These are phyloP conservation scores for Phoxinus dragarum DNA, from an alignment of 2,797 vertebrate genomes.

Conservation along the genomic window DNA sequence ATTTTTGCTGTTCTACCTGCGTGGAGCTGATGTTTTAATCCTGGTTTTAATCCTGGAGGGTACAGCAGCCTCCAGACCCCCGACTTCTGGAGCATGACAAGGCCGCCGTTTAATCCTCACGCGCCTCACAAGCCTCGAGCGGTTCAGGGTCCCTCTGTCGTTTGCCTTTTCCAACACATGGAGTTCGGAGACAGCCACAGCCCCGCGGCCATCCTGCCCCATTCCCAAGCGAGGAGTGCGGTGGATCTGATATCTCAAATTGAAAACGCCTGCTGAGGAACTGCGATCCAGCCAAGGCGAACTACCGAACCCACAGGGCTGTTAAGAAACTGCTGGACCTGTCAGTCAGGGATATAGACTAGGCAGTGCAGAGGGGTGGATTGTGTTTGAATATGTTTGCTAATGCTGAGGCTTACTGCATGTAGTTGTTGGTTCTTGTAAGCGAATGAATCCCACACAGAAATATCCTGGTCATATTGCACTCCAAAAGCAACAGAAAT, in stretches of 20 bases:
- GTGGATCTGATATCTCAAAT: conserved; percentile 41
- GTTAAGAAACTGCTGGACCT: conserved; percentile 19
- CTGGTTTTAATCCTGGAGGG: conserved; percentile 50
- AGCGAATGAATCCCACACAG: background rate
- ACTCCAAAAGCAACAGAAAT: background rate
- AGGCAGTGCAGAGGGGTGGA: background rate
- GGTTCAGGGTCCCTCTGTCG: conserved; percentile 33
- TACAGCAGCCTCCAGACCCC: conserved; percentile 46
- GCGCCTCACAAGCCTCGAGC: background rate
- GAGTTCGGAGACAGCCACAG: conserved; percentile 6
- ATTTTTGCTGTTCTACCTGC: conserved; percentile 43
- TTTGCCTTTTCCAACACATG: background rate
- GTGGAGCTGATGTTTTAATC: conserved; percentile 58
- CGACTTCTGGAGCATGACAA: conserved; percentile 47
- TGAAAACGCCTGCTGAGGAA: conserved; percentile 22
- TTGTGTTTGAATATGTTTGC: background rate
- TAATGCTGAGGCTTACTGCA: background rate
- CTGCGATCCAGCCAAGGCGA: background rate
- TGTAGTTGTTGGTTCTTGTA: background rate
- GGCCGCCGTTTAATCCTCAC: conserved; percentile 43
- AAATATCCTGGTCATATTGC: background rate
- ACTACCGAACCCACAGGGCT: background rate
- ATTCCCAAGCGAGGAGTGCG: background rate
- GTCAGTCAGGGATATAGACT: conserved; percentile 13
- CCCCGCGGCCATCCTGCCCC: background rate